Evolutionary conservation across 2,113 vertebrate genomes (phyloP).

Genomic region (Trichechus manatus): DNA sequence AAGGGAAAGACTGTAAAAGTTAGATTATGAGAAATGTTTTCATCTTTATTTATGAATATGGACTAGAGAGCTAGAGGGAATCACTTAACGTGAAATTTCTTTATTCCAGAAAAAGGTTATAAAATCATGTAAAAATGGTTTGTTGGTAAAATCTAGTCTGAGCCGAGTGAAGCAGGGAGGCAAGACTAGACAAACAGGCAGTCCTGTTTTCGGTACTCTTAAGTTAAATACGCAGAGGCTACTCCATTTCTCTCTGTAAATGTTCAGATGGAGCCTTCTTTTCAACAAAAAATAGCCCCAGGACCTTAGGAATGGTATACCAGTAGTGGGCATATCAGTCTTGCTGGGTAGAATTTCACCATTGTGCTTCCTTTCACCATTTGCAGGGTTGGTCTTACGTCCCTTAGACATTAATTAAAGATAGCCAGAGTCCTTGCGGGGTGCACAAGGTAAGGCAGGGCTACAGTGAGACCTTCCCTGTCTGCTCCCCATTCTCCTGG

Average conservation of each 20-base stretch:
- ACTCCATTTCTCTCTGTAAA: background rate
- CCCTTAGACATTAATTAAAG: constrained; percentile 72
- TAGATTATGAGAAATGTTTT: background rate
- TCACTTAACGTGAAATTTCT: background rate
- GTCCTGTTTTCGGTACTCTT: background rate
- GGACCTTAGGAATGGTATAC: constrained; percentile 2
- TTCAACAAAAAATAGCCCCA: background rate
- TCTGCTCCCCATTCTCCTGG: constrained; percentile 35
- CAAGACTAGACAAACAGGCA: background rate
- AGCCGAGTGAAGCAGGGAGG: background rate
- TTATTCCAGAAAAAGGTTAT: background rate
- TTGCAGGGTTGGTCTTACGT: background rate
- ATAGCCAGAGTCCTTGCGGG: background rate
- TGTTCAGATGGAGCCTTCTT: background rate
- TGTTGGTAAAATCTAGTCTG: background rate
- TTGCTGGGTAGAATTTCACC: constrained; percentile 47
- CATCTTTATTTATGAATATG: background rate
- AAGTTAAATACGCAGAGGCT: background rate
- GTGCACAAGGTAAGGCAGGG: background rate
- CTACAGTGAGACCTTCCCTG: background rate
- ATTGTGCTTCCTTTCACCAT: background rate
- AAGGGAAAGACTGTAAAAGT: background rate
- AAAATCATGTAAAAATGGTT: background rate
- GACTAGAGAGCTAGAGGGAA: background rate
- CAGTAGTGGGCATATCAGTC: background rate